Evolutionary conservation across 2,113 vertebrate species (phyloP).

Genomic region (Tor tambroides): DNA sequence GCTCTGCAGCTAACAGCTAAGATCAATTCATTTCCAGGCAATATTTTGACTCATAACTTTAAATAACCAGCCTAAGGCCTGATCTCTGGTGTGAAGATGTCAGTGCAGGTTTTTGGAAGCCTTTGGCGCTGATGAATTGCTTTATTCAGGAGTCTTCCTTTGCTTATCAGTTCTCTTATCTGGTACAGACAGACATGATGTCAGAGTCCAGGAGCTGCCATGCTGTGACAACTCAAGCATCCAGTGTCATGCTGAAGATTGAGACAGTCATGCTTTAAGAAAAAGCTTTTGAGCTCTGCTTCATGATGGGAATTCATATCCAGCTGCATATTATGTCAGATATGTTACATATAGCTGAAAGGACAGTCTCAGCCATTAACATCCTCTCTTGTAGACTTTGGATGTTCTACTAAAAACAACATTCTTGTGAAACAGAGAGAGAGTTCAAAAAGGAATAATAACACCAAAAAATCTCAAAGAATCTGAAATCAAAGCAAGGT

Average conservation of each 20-base stretch:
- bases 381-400: neutral
- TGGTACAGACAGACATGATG: neutral
- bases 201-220: constrained; percentile 8
- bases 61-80: neutral
- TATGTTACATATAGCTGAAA: neutral
- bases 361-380: neutral
- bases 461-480: neutral
- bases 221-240: constrained; percentile 29
- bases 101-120: neutral
- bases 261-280: neutral
- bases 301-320: neutral
- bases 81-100: neutral
- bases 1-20: neutral
- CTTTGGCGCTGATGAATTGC: neutral
- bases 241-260: neutral
- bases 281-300: neutral
- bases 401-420: neutral
- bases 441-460: neutral
- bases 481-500: neutral
- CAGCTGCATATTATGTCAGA: neutral
- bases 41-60: neutral
- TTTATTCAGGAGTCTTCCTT: neutral
- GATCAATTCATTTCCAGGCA: neutral
- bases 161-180: constrained; percentile 30
- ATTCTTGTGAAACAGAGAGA: neutral